A percentile compares a stretch with the other conserved stretches of the same genome.
These are phyloP conservation scores for Capromys pilorides DNA, from an alignment of 2,797 vertebrate genomes.

Conservation along the genomic window DNA sequence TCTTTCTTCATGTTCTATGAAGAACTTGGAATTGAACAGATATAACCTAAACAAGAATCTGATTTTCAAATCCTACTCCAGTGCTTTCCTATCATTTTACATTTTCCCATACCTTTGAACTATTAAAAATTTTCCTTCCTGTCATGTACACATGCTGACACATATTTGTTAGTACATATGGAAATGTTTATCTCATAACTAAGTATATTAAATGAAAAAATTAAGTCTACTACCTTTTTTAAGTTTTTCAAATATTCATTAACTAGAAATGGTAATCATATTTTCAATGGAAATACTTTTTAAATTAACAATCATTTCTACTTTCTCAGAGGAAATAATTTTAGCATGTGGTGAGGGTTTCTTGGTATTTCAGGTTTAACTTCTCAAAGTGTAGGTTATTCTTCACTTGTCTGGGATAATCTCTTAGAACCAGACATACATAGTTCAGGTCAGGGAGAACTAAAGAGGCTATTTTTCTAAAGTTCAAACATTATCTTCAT, in stretches of 20 bases:
- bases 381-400: background rate
- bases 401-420: background rate
- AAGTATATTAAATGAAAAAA: constrained; percentile 35
- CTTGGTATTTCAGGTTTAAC: background rate
- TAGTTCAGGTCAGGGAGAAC: background rate
- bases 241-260: background rate
- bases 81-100: background rate
- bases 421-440: background rate
- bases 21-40: background rate
- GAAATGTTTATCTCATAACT: constrained; percentile 26
- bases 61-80: background rate
- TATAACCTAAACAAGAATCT: background rate
- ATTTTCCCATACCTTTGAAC: background rate
- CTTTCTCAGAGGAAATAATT: constrained; percentile 35
- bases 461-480: background rate
- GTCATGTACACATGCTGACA: background rate
- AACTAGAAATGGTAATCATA: background rate
- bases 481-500: background rate
- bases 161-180: constrained; percentile 5
- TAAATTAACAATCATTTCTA: background rate
- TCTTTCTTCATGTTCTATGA: background rate
- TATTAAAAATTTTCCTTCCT: background rate
- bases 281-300: background rate
- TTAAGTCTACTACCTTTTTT: constrained; percentile 15
- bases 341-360: background rate